Base-by-base conservation (phyloP, 2,113 vertebrate genomes). In the Sander lucioperca region DNA sequence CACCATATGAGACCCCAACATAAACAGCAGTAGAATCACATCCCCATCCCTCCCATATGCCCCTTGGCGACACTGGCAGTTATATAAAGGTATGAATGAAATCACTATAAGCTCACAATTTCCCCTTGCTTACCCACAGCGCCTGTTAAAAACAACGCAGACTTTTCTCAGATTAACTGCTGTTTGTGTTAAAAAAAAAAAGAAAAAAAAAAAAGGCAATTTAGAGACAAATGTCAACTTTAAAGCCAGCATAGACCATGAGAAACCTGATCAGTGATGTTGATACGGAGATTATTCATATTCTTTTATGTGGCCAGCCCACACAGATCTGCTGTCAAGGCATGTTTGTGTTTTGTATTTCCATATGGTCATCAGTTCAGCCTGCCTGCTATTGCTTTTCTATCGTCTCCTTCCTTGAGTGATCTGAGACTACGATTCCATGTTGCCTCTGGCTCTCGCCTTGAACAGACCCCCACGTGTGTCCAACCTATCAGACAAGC, bases 81-180 rank as follows among this genome's bases (percentile, higher is more conserved):
- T 72, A 53, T 67, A 86, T 86, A 77, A 86, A 84, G 70, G 79
- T 70, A 80, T 54, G 33, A 82, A 72, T 79, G 25, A 90, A 91
- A 80, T 76, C 13, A 2, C 78, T 56, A 11, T 84, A 91, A 93
- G 69, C 88, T 85, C 68, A 74, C 83, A 91, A 89, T 86, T 89
- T 82, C 84, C 88, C 74, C 43, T 53, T 10, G 50, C 83, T 86
- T 73, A 64, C 27, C 83, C 70, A 14, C 68, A 81, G 77, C 1
- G 58, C 30, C 50, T 74, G 51, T 53, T 54, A 16, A 59, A 77
- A 91, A 69, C 82, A 85, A 64, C 5, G 3, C 50, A 21, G 86
- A 75, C 82, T 74, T 85, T 74, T 77, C 65, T 83, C 54, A 74
- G 77, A 87, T 88, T 70, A 68, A 48, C 36, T 47, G 21, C 51